Base-by-base conservation (phyloP, 2,888 invertebrate species). In the Toxonevra muliebris region DNA sequence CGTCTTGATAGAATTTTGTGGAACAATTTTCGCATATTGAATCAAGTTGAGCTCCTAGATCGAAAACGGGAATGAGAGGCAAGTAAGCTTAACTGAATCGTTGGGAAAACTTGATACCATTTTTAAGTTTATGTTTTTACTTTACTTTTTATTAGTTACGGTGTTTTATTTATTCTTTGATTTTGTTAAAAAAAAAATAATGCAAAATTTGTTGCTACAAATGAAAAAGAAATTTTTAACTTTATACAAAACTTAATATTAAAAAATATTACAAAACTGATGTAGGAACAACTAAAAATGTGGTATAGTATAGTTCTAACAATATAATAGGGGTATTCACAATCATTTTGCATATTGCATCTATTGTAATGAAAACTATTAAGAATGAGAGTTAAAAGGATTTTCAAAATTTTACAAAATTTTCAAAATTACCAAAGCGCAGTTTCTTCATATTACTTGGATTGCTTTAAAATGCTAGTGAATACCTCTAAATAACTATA, bases 41-140 rank as follows among this genome's bases (percentile, higher is more conserved):
- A 83, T 83, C 83, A 83, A 83, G 82, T 83, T 80, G 83, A 83
- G 83, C 83, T 83, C 83, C 81, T 83, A 83, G 83, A 83, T 83
- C 83, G 83, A 83, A 83, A 83, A 83, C 83, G 83, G 83, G 83
- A 83, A 83, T 83, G 83, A 83, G 83, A 83, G 83, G 83, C 82
- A 83, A 83, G 83, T 82, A 83, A 83, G 83, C 83, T 83, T 79
- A 81, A 82, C 81, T 78, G 82, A 83, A 83, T 82, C 80, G 74
- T 83, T 81, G 82, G 83, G 83, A 83, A 83, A 83, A 83, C 83
- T 83, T 83, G 83, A 83, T 83, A 83, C 81, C 82, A 80, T 81
- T 77, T 75, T 50, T 43, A 64, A 62, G 50, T 53, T 53, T 59
- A 43, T 66, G 61, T 53, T 71, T n/a, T 60, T 55, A 64, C 43